Percentiles rank a stretch among this genome's conserved stretches.
Conservation (phyloP, 2,888 invertebrate genomes). For the Cephus nigrinus region DNA sequence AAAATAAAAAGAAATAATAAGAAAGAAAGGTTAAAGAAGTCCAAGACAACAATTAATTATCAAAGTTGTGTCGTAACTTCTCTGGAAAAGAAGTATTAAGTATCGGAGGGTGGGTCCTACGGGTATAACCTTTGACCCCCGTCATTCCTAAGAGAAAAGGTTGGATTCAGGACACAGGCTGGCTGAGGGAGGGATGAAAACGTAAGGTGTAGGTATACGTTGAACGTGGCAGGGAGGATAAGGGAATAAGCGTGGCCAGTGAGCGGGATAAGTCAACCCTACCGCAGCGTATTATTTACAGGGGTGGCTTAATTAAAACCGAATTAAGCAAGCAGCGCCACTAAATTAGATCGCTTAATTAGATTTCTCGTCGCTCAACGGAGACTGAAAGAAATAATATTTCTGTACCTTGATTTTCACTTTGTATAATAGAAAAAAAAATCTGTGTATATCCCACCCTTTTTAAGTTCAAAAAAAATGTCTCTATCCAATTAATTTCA, state of each 20-base stretch:
- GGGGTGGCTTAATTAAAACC: slow-evolving; percentile 9
- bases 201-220: background rate
- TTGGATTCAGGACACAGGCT: background rate
- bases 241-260: background rate
- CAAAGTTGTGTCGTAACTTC: background rate
- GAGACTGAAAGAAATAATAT: background rate
- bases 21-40: background rate
- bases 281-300: slow-evolving; percentile 5
- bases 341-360: slow-evolving; percentile 2
- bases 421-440: background rate
- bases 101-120: background rate
- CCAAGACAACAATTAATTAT: slow-evolving; percentile 2
- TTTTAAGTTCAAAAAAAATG: too few species aligned
- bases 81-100: background rate
- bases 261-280: slow-evolving; percentile 1
- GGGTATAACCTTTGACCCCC: background rate
- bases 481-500: background rate
- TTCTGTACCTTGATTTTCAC: background rate
- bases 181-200: background rate
- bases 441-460: background rate
- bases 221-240: background rate
- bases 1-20: background rate
- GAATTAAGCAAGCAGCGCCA: background rate
- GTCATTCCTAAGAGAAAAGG: background rate
- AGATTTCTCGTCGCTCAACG: background rate